Conservation (phyloP, 2,113 vertebrate species). For the Tamias sibiricus region DNA sequence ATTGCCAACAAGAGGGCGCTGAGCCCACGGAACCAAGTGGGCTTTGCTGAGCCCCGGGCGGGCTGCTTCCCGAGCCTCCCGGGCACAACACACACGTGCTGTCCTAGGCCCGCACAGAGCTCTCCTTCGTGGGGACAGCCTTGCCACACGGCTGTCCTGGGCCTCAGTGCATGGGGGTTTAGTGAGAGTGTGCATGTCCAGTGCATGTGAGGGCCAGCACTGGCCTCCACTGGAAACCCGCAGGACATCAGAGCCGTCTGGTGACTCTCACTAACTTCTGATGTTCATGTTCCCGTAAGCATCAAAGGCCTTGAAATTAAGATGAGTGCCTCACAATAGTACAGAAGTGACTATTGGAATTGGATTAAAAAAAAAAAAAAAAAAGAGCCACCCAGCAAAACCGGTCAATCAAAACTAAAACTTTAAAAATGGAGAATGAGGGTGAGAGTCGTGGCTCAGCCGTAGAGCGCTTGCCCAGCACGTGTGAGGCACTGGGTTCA, state of each 20-base stretch:
- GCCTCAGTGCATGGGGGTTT: not conserved
- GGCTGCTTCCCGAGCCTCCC: not conserved
- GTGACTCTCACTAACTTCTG: constrained; percentile 76
- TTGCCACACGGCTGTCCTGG: not conserved
- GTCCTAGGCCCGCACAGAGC: not conserved
- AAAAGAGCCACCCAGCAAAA: not conserved
- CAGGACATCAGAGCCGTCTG: constrained; percentile 74
- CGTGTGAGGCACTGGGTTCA: too few relatives aligned
- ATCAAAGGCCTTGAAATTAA: constrained; percentile 70
- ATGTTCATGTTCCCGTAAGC: constrained; percentile 76
- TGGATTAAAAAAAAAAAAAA: constrained; percentile 4
- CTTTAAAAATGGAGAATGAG: not conserved
- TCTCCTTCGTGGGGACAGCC: not conserved
- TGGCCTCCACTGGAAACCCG: constrained; percentile 54
- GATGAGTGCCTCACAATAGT: not conserved
- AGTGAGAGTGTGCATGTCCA: not conserved
- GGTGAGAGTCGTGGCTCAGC: too few relatives aligned
- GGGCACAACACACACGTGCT: not conserved
- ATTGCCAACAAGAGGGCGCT: constrained; percentile 55
- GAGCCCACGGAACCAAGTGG: constrained; percentile 44
- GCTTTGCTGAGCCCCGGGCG: constrained; percentile 9
- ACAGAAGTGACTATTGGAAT: constrained; percentile 29
- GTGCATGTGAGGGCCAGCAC: not conserved
- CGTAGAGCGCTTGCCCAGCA: too few relatives aligned
- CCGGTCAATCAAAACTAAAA: not conserved